Percentiles rank a stretch among this genome's conserved stretches.
Conservation (phyloP, 2,888 invertebrate species). For the Caenorhabditis uteleia region DNA sequence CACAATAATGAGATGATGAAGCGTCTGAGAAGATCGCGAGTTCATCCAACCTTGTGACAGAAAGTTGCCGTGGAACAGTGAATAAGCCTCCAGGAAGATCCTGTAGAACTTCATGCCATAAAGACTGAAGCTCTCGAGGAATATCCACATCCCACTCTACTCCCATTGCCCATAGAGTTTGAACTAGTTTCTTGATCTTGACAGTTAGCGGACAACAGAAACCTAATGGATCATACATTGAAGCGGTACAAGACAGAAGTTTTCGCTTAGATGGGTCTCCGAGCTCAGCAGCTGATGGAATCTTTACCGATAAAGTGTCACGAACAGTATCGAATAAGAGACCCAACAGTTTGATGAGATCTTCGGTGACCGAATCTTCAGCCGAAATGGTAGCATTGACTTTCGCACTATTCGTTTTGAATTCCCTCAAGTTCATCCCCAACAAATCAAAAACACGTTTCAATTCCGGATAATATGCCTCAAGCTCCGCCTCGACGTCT, state of each 20-base stretch:
- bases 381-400: not conserved
- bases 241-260: not conserved
- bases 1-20: slow-evolving; percentile 6
- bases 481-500: not conserved
- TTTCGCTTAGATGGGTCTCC: not conserved
- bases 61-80: not conserved
- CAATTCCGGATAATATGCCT: too few relatives aligned
- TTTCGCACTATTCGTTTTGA: not conserved
- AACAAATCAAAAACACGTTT: not conserved
- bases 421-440: slow-evolving; percentile 1
- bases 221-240: slow-evolving; percentile 1
- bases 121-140: not conserved
- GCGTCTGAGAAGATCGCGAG: slow-evolving; percentile 9
- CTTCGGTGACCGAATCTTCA: not conserved
- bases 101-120: too few relatives aligned
- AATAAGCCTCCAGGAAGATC: too few relatives aligned
- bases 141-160: not conserved
- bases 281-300: not conserved
- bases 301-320: not conserved
- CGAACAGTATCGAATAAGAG: not conserved
- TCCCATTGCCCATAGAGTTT: not conserved
- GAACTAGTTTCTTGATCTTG: slow-evolving; percentile 2
- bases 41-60: not conserved
- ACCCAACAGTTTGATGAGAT: not conserved
- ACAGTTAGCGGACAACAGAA: slow-evolving; percentile 1